Evolutionary conservation across 2,888 invertebrate genomes (phyloP).

Genomic region (Matsumyia berberina): DNA sequence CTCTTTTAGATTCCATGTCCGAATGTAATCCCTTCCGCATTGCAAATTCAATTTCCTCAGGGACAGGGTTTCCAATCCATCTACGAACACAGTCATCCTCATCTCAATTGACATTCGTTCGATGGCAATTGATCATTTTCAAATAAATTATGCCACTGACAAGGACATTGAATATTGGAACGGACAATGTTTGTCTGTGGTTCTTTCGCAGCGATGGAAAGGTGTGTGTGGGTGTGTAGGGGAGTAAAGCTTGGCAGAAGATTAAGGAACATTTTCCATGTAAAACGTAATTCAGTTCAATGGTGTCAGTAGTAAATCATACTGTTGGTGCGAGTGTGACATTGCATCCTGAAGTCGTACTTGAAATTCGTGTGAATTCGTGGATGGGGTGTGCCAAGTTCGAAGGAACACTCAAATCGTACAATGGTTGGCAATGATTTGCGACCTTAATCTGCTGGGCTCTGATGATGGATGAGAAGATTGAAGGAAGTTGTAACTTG

Average conservation of each 20-base stretch:
- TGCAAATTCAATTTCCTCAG: conserved; percentile 43
- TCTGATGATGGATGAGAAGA: conserved; percentile 7
- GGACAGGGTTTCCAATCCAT: neutral
- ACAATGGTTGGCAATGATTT: conserved; percentile 25
- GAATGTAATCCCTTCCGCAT: conserved; percentile 31
- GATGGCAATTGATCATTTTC: conserved; percentile 54
- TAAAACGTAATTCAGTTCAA: conserved; percentile 7
- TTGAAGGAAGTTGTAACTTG: conserved; percentile 1
- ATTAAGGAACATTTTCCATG: neutral
- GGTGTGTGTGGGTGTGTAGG: neutral
- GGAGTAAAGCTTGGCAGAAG: conserved; percentile 6
- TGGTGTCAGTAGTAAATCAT: conserved; percentile 37
- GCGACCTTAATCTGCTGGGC: conserved; percentile 28
- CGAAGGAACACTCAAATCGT: conserved; percentile 12
- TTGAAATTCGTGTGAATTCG: neutral
- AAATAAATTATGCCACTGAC: conserved; percentile 55
- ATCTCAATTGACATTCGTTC: conserved; percentile 29
- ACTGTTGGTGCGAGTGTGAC: conserved; percentile 5
- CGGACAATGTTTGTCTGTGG: conserved; percentile 41
- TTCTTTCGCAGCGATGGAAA: neutral
- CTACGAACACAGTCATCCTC: neutral
- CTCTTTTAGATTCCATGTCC: neutral
- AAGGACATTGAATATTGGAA: conserved; percentile 55
- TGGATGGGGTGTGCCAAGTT: conserved; percentile 2
- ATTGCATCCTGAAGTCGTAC: conserved; percentile 3